Percentiles rank a stretch among this genome's conserved stretches.
These are phyloP conservation scores for Athetis lepigone DNA, from an alignment of 2,888 invertebrate genomes.

Conservation along the genomic window DNA sequence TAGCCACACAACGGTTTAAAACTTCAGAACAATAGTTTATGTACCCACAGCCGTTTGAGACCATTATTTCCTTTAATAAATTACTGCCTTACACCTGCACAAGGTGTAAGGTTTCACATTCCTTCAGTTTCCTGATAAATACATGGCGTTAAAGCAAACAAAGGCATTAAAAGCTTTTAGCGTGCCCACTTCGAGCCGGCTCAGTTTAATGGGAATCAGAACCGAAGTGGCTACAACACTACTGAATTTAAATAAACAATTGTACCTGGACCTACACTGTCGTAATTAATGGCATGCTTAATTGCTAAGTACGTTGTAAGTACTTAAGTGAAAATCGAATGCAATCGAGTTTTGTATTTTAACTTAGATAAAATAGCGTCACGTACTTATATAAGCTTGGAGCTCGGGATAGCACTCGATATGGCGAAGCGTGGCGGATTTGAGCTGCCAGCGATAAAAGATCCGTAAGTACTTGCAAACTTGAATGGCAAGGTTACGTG, in stretches of 20 bases:
- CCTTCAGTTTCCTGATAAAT: conserved; percentile 66
- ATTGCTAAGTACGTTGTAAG: conserved; percentile 21
- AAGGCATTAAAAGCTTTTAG: conserved; percentile 44
- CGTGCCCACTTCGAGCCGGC: neutral
- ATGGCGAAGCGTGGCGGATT: conserved; percentile 42
- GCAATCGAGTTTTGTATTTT: conserved; percentile 29
- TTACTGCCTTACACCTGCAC: conserved; percentile 50
- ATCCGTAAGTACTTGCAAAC: conserved; percentile 29
- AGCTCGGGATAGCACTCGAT: conserved; percentile 42
- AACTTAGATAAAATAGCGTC: conserved; percentile 51
- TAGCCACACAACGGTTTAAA: conserved; percentile 32
- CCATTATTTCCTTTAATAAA: conserved; percentile 61
- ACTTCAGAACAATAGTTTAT: conserved; percentile 50
- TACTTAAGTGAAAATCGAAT: conserved; percentile 37
- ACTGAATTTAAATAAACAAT: conserved; percentile 33
- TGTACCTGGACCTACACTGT: neutral
- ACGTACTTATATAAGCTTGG: conserved; percentile 59
- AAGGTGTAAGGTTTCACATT: conserved; percentile 65
- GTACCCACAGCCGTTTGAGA: conserved; percentile 35
- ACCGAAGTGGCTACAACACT: conserved; percentile 5
- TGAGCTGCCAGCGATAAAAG: conserved; percentile 41
- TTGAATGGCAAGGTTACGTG: conserved; percentile 48
- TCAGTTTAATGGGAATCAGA: conserved; percentile 16
- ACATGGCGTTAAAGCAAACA: conserved; percentile 65
- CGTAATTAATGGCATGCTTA: conserved; percentile 27